Evolutionary conservation across 2,888 invertebrate species (phyloP), one percentile per base, ranked within the genome.

Genomic region (Creontiades dilutus): DNA sequence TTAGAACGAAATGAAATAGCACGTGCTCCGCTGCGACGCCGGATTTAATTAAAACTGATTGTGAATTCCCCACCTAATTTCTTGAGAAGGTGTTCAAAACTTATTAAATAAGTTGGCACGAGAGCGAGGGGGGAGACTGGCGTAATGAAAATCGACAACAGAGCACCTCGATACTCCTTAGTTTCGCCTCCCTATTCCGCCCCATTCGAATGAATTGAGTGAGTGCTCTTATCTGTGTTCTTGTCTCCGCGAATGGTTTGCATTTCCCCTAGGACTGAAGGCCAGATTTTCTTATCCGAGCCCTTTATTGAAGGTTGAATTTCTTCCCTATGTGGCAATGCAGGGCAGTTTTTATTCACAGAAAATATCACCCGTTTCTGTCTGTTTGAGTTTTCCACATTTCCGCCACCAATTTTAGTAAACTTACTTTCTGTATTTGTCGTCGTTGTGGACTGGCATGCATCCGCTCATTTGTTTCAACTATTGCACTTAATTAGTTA

Each of bases 1-100:
- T 16, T n/a, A 81, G 48, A 81, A 81, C 81, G 81, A 52, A 81
- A 81, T 81, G 81, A 81, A 52, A 81, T 81, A 19, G 81, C 81
- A 81, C 12, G 81, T 81, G 81, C 81, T 47, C 48, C 4, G 81
- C 48, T 47, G 81, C 81, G 81, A 81, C 48, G 81, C n/a, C 80
- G 81, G 81, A 81, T 81, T 81, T 81, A 81, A 81, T 81, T 81
- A 81, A 81, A 81, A 81, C 81, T 81, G 81, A 81, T 81, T 81
- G 81, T 81, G 81, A 81, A 81, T 81, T 81, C 81, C 81, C 81
- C 46, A 81, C 81, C 81, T 81, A 81, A 81, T 81, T 81, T 81
- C 81, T 81, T 81, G 81, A 81, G 81, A 81, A 81, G 46, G 81
- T 81, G 81, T 81, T 81, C 81, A 81, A 81, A 81, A 81, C 81